Evolutionary conservation across 2,113 vertebrate species (phyloP), one percentile per base, ranked within the genome.

Genomic region (Meleagris gallopavo): DNA sequence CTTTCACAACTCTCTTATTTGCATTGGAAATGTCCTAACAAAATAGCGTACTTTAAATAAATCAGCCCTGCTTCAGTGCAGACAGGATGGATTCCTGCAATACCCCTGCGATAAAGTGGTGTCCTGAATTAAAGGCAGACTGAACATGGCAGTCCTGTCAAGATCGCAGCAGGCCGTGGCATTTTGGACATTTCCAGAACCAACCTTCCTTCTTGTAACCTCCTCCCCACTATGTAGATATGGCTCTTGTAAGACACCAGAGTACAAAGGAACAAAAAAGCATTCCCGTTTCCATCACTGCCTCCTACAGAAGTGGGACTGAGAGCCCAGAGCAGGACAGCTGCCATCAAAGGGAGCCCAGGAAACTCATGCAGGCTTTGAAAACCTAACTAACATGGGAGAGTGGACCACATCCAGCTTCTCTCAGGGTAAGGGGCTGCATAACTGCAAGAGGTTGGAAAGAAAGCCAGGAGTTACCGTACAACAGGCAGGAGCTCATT

Each of bases 1-100:
- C 85, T 95, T 94, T 30, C 87, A 69, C 32, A 88, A 22, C 62
- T 62, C 71, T 52, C 83, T 64, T 24, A 93, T 94, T 93, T 96
- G 93, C 96, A 89, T 95, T 89, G 83, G 61, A 97, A 95, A 94
- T 34, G 52, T 4, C 34, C 81, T 16, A 55, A 81, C 38, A 60
- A 91, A 90, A 38, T 67, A 71, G 58, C 1, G 3, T 38, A 81
- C 65, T 46, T 75, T 18, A 34, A 22, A 60, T 50, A 78, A 87
- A 45, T 6, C 0, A 27, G 32, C 13, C 24, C 64, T 29, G 4
- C 19, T 81, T 70, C 61, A n/a, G 4, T 2, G 36, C 52, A 36
- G 75, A 58, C 40, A 85, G 58, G 60, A 78, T 11, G 21, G 74
- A 41, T 22, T 78, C 52, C 8, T 30, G 52, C 38, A 81, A 55